A percentile compares a stretch with the other conserved stretches of the same genome.
phyloP scores from a whole-genome alignment of 2,113 vertebrate genomes.

The Excalfactoria chinensis region DNA sequence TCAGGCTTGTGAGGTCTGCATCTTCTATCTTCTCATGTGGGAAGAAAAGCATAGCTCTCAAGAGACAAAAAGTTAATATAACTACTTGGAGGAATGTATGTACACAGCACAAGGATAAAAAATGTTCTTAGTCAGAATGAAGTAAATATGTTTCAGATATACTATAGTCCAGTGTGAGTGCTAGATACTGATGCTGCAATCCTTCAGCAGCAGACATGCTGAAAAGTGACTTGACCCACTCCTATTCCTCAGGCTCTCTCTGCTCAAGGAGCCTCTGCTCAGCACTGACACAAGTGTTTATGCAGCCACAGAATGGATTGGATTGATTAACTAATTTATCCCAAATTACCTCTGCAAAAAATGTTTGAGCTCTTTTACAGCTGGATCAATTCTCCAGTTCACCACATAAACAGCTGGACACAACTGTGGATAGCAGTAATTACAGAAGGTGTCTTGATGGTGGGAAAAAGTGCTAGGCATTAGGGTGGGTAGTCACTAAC shows the following conservation, averaged over 20 bases:
- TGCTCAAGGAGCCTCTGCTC: not conserved
- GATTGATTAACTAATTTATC: conserved; percentile 58
- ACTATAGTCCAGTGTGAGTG: not conserved
- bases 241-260: not conserved
- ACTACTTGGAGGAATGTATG: not conserved
- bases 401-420: conserved; percentile 14
- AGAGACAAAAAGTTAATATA: not conserved
- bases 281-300: not conserved
- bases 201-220: not conserved
- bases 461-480: not conserved
- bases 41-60: not conserved
- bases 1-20: not conserved
- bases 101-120: not conserved
- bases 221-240: not conserved
- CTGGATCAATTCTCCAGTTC: conserved; percentile 34
- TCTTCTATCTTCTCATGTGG: not conserved
- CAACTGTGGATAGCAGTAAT: not conserved
- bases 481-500: not conserved
- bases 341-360: conserved; percentile 43
- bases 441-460: not conserved
- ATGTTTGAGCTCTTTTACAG: not conserved
- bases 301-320: conserved; percentile 54
- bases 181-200: rapidly evolving
- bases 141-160: not conserved
- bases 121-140: not conserved